Evolutionary conservation across 2,113 vertebrate species (phyloP), one percentile per base, ranked within the genome.

Genomic region (Paralichthys olivaceus): DNA sequence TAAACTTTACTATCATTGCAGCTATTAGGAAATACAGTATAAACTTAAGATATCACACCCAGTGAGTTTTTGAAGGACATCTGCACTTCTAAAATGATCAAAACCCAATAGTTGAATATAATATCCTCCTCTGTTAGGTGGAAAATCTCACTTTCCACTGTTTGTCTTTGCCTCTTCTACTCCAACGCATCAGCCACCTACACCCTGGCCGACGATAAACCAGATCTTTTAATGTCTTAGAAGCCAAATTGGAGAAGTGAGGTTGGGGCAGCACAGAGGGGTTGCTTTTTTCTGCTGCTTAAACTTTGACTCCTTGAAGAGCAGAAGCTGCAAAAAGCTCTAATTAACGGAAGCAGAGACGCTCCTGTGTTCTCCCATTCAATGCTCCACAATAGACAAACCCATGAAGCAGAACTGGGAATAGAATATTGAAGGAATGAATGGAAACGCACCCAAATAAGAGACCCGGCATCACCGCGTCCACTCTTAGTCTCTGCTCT

Each of bases 301-400:
- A 83, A 83, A 92, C 80, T 79, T 90, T 93, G 91, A 93, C 90
- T 92, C 90, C 78, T 89, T 77, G 72, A 91, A 91, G 90, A 94
- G 91, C 91, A 87, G 93, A 95, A 94, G 90, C 93, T 80, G 82
- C 81, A 77, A 84, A 83, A 81, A 84, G 86, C 81, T 91, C 93
- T 95, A 95, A 96, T 96, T 96, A 96, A 95, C 94, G 92, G 94
- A 86, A 85, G 81, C 90, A 84, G 92, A 89, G 87, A 85, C 67
- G 87, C 88, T 91, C 87, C 91, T 94, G 88, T 90, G 89, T 91
- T 87, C 90, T 87, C 75, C 92, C 91, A 94, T 96, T 96, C 93
- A 96, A 64, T 4, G 68, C 70, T 67, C 83, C 87, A 96, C 95
- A 96, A 96, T 93, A 88, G 91, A 79, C 90, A 32, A 80, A 84